A percentile compares a stretch with the other conserved stretches of the same genome.
Conservation (phyloP, 1,140 invertebrate species). For the Eupristina koningsbergeri region DNA sequence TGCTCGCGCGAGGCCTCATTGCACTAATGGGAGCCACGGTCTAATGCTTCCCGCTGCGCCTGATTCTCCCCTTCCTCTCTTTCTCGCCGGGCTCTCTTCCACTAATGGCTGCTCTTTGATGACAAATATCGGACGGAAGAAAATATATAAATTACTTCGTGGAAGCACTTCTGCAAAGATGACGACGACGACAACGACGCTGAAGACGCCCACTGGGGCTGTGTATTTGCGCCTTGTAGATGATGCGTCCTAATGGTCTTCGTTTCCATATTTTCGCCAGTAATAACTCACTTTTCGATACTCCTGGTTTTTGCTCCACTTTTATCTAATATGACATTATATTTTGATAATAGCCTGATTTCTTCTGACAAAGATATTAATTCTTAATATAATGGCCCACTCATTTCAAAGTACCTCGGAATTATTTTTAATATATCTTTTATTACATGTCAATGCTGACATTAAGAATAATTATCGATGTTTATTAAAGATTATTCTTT, state of each 20-base stretch:
- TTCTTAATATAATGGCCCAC: neutral
- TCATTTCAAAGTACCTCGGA: neutral
- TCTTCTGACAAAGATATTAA: neutral
- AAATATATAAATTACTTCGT: slow-evolving; percentile 72
- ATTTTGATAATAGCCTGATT: slow-evolving; percentile 6
- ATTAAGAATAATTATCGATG: no score
- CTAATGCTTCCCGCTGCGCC: slow-evolving; percentile 72
- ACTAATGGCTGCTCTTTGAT: slow-evolving; percentile 74
- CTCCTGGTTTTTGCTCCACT: neutral
- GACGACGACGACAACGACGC: slow-evolving; percentile 28
- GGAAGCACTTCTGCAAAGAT: slow-evolving; percentile 56
- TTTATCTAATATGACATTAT: neutral
- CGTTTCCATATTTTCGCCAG: slow-evolving; percentile 44
- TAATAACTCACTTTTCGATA: slow-evolving; percentile 45
- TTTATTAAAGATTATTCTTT: no score
- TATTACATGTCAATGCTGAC: neutral
- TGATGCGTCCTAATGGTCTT: slow-evolving; percentile 45
- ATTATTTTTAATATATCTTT: neutral
- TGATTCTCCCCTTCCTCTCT: slow-evolving; percentile 55
- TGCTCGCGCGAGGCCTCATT: slow-evolving; percentile 56
- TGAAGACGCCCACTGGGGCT: slow-evolving; percentile 31
- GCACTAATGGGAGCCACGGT: slow-evolving; percentile 71
- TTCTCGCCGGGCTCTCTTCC: slow-evolving; percentile 49
- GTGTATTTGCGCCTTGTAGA: slow-evolving; percentile 23
- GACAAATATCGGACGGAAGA: slow-evolving; percentile 72